These are phyloP conservation scores for Mus musculus DNA, from an alignment of 2,113 vertebrate genomes.

Conservation along the genomic window GRCm39 chr5:34613001-34613500, in stretches of 20 bases:
- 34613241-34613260: constrained; percentile 71
- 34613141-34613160: neutral
- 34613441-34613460: rapidly evolving
- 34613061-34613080: neutral
- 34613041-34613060: too few species aligned
- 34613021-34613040: rapidly evolving
- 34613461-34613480: neutral
- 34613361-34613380: neutral
- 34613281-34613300: neutral
- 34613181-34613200: neutral
- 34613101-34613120: neutral
- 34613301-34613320: neutral
- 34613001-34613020: neutral
- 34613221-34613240: constrained; percentile 39
- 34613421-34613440: neutral
- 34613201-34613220: constrained; percentile 35
- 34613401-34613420: neutral
- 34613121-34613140: neutral
- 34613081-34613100: neutral
- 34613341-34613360: neutral
- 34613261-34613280: neutral
- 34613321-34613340: neutral
- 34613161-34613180: neutral
- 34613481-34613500: neutral
- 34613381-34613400: too few species aligned